A percentile compares a stretch with the other conserved stretches of the same genome.
phyloP scores from a whole-genome alignment of 1,140 invertebrate species.

The Kradibia gibbosae region DNA sequence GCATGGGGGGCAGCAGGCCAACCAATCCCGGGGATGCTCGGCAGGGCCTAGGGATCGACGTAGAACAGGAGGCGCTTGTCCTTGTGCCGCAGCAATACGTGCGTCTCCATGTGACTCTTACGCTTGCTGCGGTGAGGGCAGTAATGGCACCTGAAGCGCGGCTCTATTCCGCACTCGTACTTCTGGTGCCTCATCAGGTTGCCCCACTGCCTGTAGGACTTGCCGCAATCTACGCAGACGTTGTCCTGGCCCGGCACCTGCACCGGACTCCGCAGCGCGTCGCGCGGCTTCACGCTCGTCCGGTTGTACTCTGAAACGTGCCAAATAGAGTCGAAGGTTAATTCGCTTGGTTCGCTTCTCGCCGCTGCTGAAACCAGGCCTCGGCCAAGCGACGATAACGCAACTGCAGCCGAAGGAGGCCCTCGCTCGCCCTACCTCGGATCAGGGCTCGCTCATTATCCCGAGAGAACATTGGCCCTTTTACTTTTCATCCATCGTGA shows the following conservation, averaged over 20 bases:
- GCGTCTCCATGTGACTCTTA: conserved; percentile 56
- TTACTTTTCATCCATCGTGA: too few species aligned
- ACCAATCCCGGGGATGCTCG: too few species aligned
- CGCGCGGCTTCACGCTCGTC: not conserved
- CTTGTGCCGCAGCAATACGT: conserved; percentile 55
- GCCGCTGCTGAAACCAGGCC: not conserved
- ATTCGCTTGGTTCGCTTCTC: too few species aligned
- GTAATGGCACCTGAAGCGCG: conserved; percentile 59
- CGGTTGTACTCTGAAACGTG: not conserved
- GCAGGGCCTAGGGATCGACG: not conserved
- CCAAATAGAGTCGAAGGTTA: not conserved
- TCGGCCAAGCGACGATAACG: not conserved
- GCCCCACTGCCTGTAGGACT: conserved; percentile 55
- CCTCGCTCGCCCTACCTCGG: too few species aligned
- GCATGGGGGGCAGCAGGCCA: too few species aligned
- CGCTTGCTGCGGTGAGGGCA: conserved; percentile 62
- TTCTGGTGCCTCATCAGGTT: conserved; percentile 6
- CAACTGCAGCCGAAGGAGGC: too few species aligned
- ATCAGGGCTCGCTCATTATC: too few species aligned
- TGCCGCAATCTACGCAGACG: conserved; percentile 63
- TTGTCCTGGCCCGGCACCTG: not conserved
- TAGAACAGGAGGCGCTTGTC: not conserved
- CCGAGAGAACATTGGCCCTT: too few species aligned
- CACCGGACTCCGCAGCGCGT: not conserved
- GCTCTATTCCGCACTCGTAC: conserved; percentile 28